Conservation (phyloP, 1,140 invertebrate species). For the Planococcus citri region DNA sequence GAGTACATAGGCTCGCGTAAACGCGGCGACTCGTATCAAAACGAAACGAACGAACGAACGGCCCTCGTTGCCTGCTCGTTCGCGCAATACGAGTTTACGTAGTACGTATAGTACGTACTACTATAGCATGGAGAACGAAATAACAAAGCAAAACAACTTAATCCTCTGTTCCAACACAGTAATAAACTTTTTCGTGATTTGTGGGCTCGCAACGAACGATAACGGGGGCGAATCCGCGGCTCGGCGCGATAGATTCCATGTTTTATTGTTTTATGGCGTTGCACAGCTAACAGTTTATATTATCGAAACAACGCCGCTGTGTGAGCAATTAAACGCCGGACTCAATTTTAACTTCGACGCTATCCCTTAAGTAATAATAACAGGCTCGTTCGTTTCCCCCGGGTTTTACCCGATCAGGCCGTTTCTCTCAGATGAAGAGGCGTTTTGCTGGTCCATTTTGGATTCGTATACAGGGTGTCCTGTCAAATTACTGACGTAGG, state of each 20-base stretch:
- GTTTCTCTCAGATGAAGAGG: too few species aligned
- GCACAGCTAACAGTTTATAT: neutral
- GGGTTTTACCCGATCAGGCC: neutral
- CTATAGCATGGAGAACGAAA: neutral
- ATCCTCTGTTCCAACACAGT: neutral
- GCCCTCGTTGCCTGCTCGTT: too few species aligned
- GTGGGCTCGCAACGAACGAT: neutral
- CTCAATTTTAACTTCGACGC: neutral
- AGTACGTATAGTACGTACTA: too few species aligned
- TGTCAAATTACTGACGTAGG: too few species aligned
- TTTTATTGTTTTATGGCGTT: slow-evolving; percentile 7
- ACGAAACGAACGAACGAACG: too few species aligned
- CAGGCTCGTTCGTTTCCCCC: neutral
- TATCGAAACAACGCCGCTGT: neutral
- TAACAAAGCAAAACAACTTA: slow-evolving; percentile 4
- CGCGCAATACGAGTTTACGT: too few species aligned
- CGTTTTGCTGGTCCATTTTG: too few species aligned
- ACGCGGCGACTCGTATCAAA: too few species aligned
- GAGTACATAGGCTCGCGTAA: too few species aligned
- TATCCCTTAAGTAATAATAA: neutral
- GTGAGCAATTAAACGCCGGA: neutral
- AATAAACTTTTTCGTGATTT: slow-evolving; percentile 2
- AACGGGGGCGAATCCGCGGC: neutral
- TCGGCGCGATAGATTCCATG: neutral
- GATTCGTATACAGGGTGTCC: too few species aligned